Percentiles rank a stretch among this genome's conserved stretches.
Evolutionary conservation across 2,797 vertebrate species (phyloP).

Genomic region (Pyrocephalus nanus): DNA sequence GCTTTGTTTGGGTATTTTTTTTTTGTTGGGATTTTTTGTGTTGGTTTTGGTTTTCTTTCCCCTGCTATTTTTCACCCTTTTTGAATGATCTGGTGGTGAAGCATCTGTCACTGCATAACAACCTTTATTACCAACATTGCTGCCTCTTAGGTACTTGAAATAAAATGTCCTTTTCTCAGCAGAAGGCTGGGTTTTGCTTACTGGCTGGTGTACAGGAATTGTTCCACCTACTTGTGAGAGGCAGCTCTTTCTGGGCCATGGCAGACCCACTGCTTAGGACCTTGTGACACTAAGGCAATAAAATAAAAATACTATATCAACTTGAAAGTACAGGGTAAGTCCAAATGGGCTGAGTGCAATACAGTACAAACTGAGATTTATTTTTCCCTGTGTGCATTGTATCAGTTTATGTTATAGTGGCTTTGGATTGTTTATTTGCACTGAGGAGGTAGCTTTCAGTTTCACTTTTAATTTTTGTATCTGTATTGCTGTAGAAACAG

Average conservation of each 20-base stretch:
- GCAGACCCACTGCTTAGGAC: background rate
- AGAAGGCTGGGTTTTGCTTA: background rate
- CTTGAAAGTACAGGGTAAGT: background rate
- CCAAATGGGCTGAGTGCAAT: background rate
- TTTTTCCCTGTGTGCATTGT: background rate
- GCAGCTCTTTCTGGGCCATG: background rate
- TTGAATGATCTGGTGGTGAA: background rate
- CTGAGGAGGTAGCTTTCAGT: background rate
- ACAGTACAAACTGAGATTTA: background rate
- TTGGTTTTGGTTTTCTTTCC: too few relatives aligned
- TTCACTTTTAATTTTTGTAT: background rate
- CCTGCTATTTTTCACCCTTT: background rate
- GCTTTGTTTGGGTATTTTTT: background rate
- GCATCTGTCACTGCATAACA: background rate
- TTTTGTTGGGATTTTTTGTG: background rate
- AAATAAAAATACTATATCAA: background rate
- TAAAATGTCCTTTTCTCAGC: background rate
- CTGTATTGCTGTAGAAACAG: background rate
- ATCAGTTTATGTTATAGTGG: background rate
- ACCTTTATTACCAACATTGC: background rate
- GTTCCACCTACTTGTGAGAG: background rate
- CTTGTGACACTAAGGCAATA: background rate
- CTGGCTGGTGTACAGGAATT: background rate
- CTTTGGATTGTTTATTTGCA: background rate
- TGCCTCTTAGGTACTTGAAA: background rate